Evolutionary conservation across 1,140 invertebrate species (phyloP).

Genomic region (Caenorhabditis remanei): DNA sequence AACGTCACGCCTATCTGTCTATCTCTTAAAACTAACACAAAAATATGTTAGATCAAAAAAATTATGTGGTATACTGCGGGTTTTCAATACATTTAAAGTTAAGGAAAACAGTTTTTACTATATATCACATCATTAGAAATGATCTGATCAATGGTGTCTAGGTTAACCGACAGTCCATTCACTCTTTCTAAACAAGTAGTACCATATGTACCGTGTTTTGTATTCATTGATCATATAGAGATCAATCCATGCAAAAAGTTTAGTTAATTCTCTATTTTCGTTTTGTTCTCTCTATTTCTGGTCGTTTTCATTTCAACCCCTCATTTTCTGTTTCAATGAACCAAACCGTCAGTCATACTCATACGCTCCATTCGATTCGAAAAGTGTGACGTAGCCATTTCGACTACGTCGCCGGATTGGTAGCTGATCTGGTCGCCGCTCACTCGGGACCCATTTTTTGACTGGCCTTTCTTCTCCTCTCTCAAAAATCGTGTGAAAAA

Average conservation of each 20-base stretch:
- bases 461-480: background rate
- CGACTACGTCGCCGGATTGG: constrained; percentile 43
- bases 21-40: background rate
- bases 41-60: no score
- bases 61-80: no score
- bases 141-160: constrained; percentile 41
- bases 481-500: constrained; percentile 54
- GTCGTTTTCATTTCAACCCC: background rate
- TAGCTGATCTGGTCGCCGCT: constrained; percentile 30
- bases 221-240: constrained; percentile 25
- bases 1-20: background rate
- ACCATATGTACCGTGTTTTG: constrained; percentile 33
- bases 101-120: no score
- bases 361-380: constrained; percentile 48
- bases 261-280: background rate
- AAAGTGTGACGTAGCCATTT: constrained; percentile 20
- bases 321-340: constrained; percentile 49
- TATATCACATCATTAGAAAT: background rate
- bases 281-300: background rate
- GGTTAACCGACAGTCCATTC: constrained; percentile 15
- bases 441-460: background rate
- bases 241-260: constrained; percentile 43
- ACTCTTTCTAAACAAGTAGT: constrained; percentile 20
- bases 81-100: background rate
- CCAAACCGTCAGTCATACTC: constrained; percentile 48